These are phyloP conservation scores for Reinhardtius hippoglossoides DNA, from an alignment of 2,113 vertebrate genomes.

Conservation along the genomic window DNA sequence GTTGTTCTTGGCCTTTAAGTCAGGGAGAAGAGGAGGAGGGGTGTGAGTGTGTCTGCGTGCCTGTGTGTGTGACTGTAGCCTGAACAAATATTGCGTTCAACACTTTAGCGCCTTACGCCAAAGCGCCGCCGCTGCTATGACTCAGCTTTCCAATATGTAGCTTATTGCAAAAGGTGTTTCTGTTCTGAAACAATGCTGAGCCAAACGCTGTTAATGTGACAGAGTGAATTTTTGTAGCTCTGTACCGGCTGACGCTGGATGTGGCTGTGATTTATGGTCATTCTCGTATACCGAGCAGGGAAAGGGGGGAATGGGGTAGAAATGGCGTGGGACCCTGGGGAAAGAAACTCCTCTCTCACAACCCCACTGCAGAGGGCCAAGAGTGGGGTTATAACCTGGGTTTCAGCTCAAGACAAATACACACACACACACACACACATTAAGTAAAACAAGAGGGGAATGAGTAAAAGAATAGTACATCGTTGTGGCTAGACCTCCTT, in stretches of 20 bases:
- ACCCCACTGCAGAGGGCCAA: conserved; percentile 50
- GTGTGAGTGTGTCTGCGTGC: conserved; percentile 51
- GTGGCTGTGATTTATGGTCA: conserved; percentile 59
- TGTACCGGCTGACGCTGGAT: neutral
- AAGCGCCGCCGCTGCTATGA: conserved; percentile 25
- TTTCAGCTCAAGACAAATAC: conserved; percentile 29
- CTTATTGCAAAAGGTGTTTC: conserved; percentile 44
- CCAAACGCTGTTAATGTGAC: neutral
- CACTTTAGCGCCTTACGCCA: conserved; percentile 30
- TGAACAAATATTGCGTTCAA: conserved; percentile 55
- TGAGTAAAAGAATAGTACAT: neutral
- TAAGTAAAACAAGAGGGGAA: neutral
- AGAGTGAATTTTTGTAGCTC: conserved; percentile 6
- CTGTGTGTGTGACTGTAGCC: conserved; percentile 55
- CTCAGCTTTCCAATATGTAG: conserved; percentile 30
- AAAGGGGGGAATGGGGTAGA: conserved; percentile 17
- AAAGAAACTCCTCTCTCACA: conserved; percentile 61
- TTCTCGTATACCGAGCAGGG: conserved; percentile 42
- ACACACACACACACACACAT: conserved; percentile 5
- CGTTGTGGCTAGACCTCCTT: neutral
- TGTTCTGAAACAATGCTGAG: conserved; percentile 6
- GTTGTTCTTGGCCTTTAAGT: conserved; percentile 79
- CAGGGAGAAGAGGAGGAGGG: conserved; percentile 37
- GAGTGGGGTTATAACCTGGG: conserved; percentile 47
- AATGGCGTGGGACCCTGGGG: conserved; percentile 60